phyloP scores from a whole-genome alignment of 2,113 vertebrate species.

The Aegithalos caudatus region DNA sequence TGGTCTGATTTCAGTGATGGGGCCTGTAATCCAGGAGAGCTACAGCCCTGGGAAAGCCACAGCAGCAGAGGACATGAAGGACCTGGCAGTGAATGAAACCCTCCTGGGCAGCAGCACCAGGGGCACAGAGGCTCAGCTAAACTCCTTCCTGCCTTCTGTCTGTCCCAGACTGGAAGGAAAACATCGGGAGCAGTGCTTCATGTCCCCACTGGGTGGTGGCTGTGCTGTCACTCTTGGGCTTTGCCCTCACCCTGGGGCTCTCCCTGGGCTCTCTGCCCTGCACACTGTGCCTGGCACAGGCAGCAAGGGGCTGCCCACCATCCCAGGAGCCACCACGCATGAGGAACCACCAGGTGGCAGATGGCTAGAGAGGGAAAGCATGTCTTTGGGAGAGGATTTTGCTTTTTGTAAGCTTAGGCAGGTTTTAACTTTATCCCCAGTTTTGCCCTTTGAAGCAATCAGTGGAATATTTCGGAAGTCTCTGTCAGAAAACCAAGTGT shows the following conservation, averaged over 20 bases:
- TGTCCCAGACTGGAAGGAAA: background rate
- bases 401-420: background rate
- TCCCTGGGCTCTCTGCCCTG: background rate
- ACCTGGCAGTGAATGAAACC: background rate
- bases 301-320: background rate
- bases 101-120: background rate
- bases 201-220: background rate
- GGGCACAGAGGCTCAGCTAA: background rate
- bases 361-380: background rate
- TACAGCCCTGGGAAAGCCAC: background rate
- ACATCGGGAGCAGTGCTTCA: rapidly evolving
- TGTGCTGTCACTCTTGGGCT: background rate
- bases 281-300: background rate
- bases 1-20: background rate
- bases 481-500: background rate
- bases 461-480: background rate
- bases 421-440: background rate
- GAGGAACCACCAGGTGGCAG: background rate
- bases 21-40: background rate
- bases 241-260: background rate
- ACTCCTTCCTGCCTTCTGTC: background rate
- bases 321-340: background rate
- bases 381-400: background rate
- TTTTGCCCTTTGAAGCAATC: background rate
- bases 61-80: background rate